Evolutionary conservation across 2,113 vertebrate genomes (phyloP), one percentile per base, ranked within the genome.

Genomic region (Kobus ellipsiprymnus): DNA sequence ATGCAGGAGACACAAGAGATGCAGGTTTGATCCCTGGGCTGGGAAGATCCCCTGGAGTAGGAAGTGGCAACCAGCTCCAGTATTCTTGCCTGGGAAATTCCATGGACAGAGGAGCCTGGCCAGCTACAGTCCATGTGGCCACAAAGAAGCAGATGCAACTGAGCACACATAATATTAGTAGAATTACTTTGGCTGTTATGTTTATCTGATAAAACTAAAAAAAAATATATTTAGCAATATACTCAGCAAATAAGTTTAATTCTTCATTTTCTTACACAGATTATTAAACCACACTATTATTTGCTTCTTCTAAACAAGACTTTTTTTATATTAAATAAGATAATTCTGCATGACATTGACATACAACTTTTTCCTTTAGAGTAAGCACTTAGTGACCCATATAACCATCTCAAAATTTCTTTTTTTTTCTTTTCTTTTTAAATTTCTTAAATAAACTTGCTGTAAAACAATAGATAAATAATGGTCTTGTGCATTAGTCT

Each of bases 401-500:
- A 67, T 33, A 95, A 97, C 50, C 29, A 83, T 86, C 44, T 90
- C 33, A 71, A 95, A 97, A 2, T 27, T 55, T 21, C 54, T 55
- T 55, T 2, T 54, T 16, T 21, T 25, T 25, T 50, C 50, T 50
- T 50, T 50, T 50, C 50, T 57, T 23, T 57, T 57, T 57, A 11
- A 57, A 54, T 74, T 89, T 94, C 93, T 91, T 95, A 80, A 96
- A 80, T 19, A 89, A 87, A 10, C 52, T 94, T 83, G 29, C 44
- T 91, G 4, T 86, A 29, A 90, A 94, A 33, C 88, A 96, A 80
- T 29, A 93, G 27, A 85, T 94, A 97, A 94, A 62, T 91, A 85
- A 91, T 55, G 7, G 27, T 95, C 67, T 96, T 94, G 16, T 36
- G 3, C 91, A 84, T 55, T 96, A 97, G 57, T 87, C 96, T 98